Base-by-base conservation (phyloP, 2,113 vertebrate genomes). In the Tretioscincus oriximinensis region DNA sequence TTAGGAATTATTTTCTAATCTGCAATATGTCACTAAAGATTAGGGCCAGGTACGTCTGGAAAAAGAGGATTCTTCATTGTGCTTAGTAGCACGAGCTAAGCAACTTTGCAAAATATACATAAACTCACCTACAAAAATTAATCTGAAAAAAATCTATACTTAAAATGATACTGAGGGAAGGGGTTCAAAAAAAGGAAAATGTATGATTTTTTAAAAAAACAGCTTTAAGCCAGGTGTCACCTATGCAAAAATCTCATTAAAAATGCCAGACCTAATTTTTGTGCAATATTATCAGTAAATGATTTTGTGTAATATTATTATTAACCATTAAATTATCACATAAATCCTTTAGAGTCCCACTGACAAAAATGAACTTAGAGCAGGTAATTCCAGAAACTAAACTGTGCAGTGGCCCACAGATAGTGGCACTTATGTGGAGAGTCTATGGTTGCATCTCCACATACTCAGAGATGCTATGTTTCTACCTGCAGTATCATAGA, bases 1-100 rank as follows among this genome's bases (percentile, higher is more conserved):
- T 90, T 90, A 85, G 81, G 81, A 87, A 90, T 88, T 88, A 87
- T 86, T 89, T 91, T 87, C 88, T 89, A 92, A 88, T 84, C 67
- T 86, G 77, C 58, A 70, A 76, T 81, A 75, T 85, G 81, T 86
- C 88, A 88, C 41, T 72, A 75, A n/a, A 89, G 81, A 47, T 65
- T 58, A 69, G 31, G 85, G 63, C 31, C 84, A 87, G 80, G 73
- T 82, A 82, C 85, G 71, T 51, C 76, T 47, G 51, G 77, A 86
- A 82, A 60, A 80, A 51, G 16, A 87, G n/a, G 5, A 41, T 41
- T 83, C 14, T 78, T 73, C 58, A 45, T 76, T 60, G 84, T 84
- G 54, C 84, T 84, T 85, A 88, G 28, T 73, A 68, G 68, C 61
- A 18, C 73, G 58, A 90, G 85, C 75, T 71, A 81, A 75, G 21